Base-by-base conservation (phyloP, 1,140 invertebrate genomes). In the Cryptotermes secundus region DNA sequence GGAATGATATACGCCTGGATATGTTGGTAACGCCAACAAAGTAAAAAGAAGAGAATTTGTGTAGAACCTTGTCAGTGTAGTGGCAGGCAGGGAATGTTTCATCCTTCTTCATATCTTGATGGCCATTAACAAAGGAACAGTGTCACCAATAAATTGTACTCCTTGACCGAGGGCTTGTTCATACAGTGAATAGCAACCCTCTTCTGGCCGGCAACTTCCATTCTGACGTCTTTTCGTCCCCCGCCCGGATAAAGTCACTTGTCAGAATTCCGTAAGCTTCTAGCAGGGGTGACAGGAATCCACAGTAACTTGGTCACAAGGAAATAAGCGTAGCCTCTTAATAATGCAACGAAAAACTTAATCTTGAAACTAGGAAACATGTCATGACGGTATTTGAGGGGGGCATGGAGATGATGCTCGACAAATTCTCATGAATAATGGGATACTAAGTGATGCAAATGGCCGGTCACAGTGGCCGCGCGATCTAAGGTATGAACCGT, bases 71-170 rank as follows among this genome's bases (percentile, higher is more conserved):
- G 59, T n/a, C 4, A 26, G 26, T 3, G 14, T n/a, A 31, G 26
- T n/a, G 59, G 9, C 59, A 72, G 59, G 26, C 59, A 72, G 16
- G 59, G n/a, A 3, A 72, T 14, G 6, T 1, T 72, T 72, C 26
- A 2, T 59, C 53, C 53, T 72, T 31, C 26, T n/a, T 72, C 59
- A 72, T 72, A 72, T 72, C 59, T 72, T 72, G 59, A 72, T 72
- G 59, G 59, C 59, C 59, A 72, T 72, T 72, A 72, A 72, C 59
- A 72, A 72, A 72, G 26, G 26, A 72, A 59, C 53, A 72, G 59
- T 72, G 59, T 72, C 59, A 72, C 59, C 59, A 72, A 72, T 72
- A 72, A 72, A 72, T 72, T 72, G 59, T 72, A 26, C 26, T 72
- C 59, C 59, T 72, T 72, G 59, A n/a, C 59, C 59, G n/a, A 31